These are phyloP conservation scores for Ptiloglossa arizonensis DNA, from an alignment of 1,140 invertebrate species.

Conservation along the genomic window DNA sequence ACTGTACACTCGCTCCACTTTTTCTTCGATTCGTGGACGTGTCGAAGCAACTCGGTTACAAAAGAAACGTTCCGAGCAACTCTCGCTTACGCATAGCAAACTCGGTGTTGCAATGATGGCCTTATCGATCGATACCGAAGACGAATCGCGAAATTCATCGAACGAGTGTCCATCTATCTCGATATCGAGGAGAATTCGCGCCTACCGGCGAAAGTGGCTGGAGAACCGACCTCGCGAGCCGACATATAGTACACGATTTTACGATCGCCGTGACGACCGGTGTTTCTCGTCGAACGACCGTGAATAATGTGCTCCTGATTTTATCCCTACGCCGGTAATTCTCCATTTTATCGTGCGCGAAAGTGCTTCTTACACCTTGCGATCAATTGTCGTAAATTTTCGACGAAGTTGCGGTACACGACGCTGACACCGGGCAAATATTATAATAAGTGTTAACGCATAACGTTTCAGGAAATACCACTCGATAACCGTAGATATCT, in stretches of 20 bases:
- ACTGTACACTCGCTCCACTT: too few species aligned
- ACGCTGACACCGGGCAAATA: background rate
- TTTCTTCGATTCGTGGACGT: too few species aligned
- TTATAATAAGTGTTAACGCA: constrained; percentile 4
- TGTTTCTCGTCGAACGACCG: constrained; percentile 37
- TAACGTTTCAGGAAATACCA: background rate
- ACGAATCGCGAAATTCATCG: too few species aligned
- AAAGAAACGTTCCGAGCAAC: too few species aligned
- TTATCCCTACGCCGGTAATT: constrained; percentile 34
- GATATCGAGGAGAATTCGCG: too few species aligned
- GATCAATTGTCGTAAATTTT: constrained; percentile 13
- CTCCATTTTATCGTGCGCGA: constrained; percentile 19
- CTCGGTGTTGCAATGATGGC: too few species aligned
- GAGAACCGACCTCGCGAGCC: background rate
- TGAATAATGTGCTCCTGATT: constrained; percentile 38
- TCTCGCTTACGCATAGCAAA: too few species aligned
- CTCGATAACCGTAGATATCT: background rate
- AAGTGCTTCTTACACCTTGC: background rate
- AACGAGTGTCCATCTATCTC: too few species aligned
- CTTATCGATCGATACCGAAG: too few species aligned
- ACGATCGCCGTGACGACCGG: constrained; percentile 17
- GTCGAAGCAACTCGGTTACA: too few species aligned
- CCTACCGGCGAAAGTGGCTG: too few species aligned
- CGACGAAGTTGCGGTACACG: background rate
- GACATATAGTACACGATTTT: constrained; percentile 43